phyloP scores from a whole-genome alignment of 2,113 vertebrate species.

The Ammodytes dubius region DNA sequence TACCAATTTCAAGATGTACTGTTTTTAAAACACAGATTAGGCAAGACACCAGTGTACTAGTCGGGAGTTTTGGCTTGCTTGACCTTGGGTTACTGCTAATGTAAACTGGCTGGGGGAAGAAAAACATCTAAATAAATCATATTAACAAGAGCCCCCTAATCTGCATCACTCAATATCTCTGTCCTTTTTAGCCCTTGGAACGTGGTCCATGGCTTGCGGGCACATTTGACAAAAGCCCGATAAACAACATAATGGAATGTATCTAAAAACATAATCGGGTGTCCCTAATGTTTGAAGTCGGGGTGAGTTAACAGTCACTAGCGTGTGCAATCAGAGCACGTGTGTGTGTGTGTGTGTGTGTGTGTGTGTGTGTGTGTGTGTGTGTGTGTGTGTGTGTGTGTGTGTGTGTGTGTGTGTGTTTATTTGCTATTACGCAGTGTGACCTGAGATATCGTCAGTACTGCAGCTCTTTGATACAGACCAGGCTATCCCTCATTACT shows the following conservation, averaged over 20 bases:
- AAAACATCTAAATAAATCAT: constrained; percentile 60
- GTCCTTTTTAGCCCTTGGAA: constrained; percentile 69
- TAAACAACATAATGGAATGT: constrained; percentile 62
- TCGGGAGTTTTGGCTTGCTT: constrained; percentile 41
- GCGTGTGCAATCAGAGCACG: neutral
- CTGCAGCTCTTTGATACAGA: constrained; percentile 75
- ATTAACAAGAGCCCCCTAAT: constrained; percentile 53
- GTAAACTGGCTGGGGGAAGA: constrained; percentile 4
- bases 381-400: constrained; percentile 8
- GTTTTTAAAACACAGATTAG: constrained; percentile 6
- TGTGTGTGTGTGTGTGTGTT: constrained; percentile 52
- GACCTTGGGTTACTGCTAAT: constrained; percentile 55
- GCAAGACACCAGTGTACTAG: neutral
- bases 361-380: constrained; percentile 32
- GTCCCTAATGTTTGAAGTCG: constrained; percentile 61
- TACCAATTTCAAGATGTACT: constrained; percentile 27
- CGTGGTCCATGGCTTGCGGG: constrained; percentile 29
- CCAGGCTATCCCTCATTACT: constrained; percentile 77
- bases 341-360: constrained; percentile 3
- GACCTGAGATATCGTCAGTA: constrained; percentile 69
- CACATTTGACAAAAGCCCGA: constrained; percentile 43
- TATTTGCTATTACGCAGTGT: constrained; percentile 48
- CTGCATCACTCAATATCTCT: constrained; percentile 61
- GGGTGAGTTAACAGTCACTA: constrained; percentile 32
- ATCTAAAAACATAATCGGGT: constrained; percentile 63